Conservation (phyloP, 1,140 invertebrate species). For the Coptotermes formosanus region DNA sequence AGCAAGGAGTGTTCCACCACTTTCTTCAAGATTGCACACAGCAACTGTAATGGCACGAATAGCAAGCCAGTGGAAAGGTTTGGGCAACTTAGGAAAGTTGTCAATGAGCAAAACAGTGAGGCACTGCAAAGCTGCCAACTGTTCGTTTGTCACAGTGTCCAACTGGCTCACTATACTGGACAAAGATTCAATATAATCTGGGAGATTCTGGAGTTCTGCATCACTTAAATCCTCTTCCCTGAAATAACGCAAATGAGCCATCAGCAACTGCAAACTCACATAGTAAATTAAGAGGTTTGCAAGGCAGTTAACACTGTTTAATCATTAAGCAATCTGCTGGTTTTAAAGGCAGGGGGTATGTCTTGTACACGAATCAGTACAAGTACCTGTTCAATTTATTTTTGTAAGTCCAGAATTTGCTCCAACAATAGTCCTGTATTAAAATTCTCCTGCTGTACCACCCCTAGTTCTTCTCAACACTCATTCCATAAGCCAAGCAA, state of each 20-base stretch:
- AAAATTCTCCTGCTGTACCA: too few species aligned
- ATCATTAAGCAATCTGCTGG: too few species aligned
- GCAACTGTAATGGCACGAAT: slow-evolving; percentile 45
- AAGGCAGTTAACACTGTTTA: too few species aligned
- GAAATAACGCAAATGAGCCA: neutral
- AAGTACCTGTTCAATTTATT: too few species aligned
- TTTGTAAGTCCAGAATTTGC: too few species aligned
- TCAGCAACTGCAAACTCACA: too few species aligned
- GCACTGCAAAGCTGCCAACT: slow-evolving; percentile 47
- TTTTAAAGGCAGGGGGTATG: too few species aligned
- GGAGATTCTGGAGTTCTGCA: neutral
- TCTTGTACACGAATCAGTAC: too few species aligned
- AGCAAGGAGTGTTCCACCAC: slow-evolving; percentile 41
- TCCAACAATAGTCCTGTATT: too few species aligned
- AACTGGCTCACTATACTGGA: slow-evolving; percentile 46
- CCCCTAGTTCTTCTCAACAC: too few species aligned
- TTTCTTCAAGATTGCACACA: slow-evolving; percentile 44
- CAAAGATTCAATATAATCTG: slow-evolving; percentile 45
- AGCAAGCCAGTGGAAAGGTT: slow-evolving; percentile 40
- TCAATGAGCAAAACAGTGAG: slow-evolving; percentile 48
- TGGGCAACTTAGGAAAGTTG: slow-evolving; percentile 48
- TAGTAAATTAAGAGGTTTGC: too few species aligned
- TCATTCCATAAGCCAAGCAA: too few species aligned
- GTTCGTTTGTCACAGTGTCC: slow-evolving; percentile 43
- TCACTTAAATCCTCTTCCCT: neutral